These are phyloP conservation scores for Tichodroma muraria DNA, from an alignment of 2,113 vertebrate species.

Conservation along the genomic window DNA sequence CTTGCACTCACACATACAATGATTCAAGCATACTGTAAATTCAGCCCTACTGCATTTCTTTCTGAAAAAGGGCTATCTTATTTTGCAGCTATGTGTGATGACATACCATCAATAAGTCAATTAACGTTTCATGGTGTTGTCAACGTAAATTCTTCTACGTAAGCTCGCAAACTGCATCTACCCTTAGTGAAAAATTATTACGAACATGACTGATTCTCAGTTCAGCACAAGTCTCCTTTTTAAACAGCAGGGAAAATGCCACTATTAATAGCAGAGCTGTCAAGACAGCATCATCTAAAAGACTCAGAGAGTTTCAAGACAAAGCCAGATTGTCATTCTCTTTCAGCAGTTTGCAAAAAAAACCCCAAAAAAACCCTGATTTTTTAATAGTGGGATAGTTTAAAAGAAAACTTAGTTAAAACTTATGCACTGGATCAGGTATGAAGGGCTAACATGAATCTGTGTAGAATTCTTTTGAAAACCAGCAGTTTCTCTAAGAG, in stretches of 20 bases:
- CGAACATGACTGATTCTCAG: neutral
- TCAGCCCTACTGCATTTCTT: neutral
- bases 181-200: neutral
- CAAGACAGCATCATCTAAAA: constrained; percentile 43
- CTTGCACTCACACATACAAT: neutral
- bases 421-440: neutral
- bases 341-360: neutral
- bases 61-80: neutral
- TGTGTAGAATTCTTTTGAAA: neutral
- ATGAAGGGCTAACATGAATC: neutral
- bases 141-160: neutral
- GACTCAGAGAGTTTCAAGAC: constrained; percentile 40
- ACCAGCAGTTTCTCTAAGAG: neutral
- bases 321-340: constrained; percentile 35
- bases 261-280: constrained; percentile 56
- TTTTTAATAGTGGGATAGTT: neutral
- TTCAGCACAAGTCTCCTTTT: constrained; percentile 14
- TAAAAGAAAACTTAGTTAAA: constrained; percentile 34
- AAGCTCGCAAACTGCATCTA: neutral
- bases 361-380: neutral
- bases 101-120: neutral
- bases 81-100: neutral
- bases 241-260: constrained; percentile 1
- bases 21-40: neutral
- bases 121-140: neutral